These are phyloP conservation scores for Brachypteracias leptosomus DNA, from an alignment of 2,113 vertebrate species.

Conservation along the genomic window DNA sequence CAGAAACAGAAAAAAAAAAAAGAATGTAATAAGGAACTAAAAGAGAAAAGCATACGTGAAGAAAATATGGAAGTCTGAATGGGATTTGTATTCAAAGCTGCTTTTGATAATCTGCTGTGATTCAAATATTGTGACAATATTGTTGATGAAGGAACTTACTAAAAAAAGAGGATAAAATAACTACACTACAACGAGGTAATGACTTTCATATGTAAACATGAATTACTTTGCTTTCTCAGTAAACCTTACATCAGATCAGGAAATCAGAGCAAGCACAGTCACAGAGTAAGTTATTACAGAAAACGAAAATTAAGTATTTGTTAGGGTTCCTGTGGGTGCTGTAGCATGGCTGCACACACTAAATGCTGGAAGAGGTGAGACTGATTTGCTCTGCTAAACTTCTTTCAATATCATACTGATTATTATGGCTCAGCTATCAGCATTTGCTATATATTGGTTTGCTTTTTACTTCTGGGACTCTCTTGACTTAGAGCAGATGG, in stretches of 20 bases:
- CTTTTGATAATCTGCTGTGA: not conserved
- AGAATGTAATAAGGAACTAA: not conserved
- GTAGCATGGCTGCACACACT: not conserved
- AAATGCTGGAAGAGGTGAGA: not conserved
- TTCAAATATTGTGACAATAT: not conserved
- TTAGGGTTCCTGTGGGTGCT: not conserved
- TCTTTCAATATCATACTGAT: not conserved
- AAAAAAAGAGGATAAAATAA: not conserved
- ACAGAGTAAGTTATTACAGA: not conserved
- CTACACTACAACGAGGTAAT: not conserved
- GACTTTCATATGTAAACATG: not conserved
- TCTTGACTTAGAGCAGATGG: not conserved
- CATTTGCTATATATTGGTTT: not conserved
- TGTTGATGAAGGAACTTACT: not conserved
- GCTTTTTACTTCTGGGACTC: not conserved
- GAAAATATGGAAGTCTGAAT: not conserved
- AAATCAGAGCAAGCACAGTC: not conserved
- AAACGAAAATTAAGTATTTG: not conserved
- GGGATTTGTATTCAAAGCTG: not conserved
- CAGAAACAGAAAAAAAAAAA: slow-evolving; percentile 19
- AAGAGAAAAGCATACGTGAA: not conserved
- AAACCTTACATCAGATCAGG: not conserved
- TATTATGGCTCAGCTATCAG: not conserved
- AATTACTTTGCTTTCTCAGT: not conserved
- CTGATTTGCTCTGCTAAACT: not conserved